phyloP scores from a whole-genome alignment of 23 tunicate species.

The Halocynthia aurantium region DNA sequence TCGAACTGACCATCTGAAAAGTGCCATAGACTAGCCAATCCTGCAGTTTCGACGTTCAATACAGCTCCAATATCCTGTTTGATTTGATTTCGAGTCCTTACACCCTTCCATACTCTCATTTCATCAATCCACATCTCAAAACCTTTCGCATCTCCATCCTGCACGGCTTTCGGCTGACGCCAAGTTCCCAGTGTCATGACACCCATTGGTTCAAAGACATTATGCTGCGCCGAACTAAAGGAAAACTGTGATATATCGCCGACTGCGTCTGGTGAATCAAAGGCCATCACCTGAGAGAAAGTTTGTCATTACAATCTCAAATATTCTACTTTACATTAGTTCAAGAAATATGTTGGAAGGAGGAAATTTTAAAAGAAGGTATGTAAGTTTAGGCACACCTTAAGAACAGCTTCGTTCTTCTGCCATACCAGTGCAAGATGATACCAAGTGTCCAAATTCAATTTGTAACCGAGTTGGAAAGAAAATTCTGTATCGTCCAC shows the following conservation, averaged over 20 bases:
- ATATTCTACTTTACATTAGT: too few relatives aligned
- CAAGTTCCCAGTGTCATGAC: slow-evolving; percentile 21
- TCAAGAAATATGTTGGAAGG: too few relatives aligned
- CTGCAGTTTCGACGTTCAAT: background rate
- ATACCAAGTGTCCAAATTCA: slow-evolving; percentile 16
- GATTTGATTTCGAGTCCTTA: background rate
- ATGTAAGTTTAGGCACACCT: slow-evolving; percentile 6
- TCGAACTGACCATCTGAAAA: slow-evolving; percentile 17
- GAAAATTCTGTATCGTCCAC: background rate
- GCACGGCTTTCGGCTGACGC: background rate
- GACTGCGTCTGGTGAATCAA: slow-evolving; percentile 11
- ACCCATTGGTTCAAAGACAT: slow-evolving; percentile 12
- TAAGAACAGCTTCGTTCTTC: slow-evolving; percentile 20
- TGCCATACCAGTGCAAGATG: slow-evolving; percentile 27
- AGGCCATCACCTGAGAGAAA: slow-evolving; percentile 11
- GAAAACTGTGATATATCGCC: slow-evolving; percentile 10
- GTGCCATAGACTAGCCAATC: slow-evolving; percentile 15
- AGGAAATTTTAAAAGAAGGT: too few relatives aligned
- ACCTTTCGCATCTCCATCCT: slow-evolving; percentile 1
- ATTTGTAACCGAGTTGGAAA: slow-evolving; percentile 8
- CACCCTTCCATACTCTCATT: slow-evolving; percentile 26
- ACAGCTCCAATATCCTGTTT: slow-evolving; percentile 10
- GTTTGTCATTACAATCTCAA: background rate
- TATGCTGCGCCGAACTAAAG: slow-evolving; percentile 1
- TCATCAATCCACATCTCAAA: slow-evolving; percentile 20